Evolutionary conservation across 2,888 invertebrate genomes (phyloP).

Genomic region (Agrochola circellaris): DNA sequence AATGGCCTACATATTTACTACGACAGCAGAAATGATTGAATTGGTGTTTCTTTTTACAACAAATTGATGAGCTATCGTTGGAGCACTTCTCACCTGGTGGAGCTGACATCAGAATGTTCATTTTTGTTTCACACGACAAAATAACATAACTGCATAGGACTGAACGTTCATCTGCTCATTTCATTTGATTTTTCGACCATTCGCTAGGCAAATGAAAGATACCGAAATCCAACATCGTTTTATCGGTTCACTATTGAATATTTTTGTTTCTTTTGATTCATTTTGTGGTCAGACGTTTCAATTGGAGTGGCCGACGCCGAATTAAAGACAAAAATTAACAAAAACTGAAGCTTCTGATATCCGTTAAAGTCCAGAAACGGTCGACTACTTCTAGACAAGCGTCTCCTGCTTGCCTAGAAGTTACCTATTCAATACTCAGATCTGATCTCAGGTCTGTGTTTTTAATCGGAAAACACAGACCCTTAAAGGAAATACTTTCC

Average conservation of each 20-base stretch:
- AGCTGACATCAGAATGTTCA: background rate
- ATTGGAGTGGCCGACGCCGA: background rate
- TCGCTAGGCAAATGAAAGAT: no score
- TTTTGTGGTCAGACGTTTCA: no score
- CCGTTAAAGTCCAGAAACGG: no score
- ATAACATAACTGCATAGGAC: no score
- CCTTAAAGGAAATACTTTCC: background rate
- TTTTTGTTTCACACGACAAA: no score
- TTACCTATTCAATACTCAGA: background rate
- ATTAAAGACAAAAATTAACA: background rate
- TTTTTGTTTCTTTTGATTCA: background rate
- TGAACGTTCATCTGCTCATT: no score
- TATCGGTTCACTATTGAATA: no score
- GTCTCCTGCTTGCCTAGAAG: background rate
- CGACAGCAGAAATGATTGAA: background rate
- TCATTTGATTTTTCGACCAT: no score
- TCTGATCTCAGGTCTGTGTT: background rate
- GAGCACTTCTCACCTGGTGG: background rate
- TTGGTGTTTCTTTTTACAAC: background rate
- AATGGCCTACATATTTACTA: background rate
- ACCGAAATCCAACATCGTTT: no score
- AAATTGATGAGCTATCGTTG: no score
- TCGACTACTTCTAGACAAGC: no score
- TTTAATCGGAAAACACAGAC: no score
- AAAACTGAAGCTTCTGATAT: background rate